These are phyloP conservation scores for Callospermophilus lateralis DNA, from an alignment of 2,113 vertebrate genomes.

Conservation along the genomic window DNA sequence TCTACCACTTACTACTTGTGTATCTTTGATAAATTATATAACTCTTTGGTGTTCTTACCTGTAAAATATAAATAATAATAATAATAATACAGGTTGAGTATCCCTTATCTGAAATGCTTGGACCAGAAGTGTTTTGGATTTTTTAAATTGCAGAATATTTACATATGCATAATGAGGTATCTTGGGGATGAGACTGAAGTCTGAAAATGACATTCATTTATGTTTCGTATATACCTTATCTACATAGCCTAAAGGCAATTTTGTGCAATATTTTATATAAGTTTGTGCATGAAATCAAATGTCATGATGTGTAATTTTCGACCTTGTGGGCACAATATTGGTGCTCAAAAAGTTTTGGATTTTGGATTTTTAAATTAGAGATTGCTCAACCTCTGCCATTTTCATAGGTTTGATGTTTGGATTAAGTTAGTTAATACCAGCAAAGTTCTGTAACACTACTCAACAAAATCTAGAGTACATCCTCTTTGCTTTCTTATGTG, in stretches of 20 bases:
- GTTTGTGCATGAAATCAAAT: background rate
- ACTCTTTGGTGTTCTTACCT: background rate
- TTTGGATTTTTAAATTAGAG: background rate
- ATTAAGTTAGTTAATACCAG: background rate
- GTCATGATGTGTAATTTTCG: background rate
- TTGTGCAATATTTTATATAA: background rate
- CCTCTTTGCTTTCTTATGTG: conserved; percentile 26
- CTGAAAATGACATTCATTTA: background rate
- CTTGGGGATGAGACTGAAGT: background rate
- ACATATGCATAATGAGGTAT: background rate
- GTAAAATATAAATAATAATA: conserved; percentile 3
- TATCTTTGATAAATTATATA: conserved; percentile 14
- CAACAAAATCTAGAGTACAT: background rate
- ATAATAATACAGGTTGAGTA: background rate
- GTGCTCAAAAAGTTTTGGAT: background rate
- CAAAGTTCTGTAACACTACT: background rate
- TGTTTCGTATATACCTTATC: background rate
- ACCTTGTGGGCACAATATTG: background rate
- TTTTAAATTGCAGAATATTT: background rate
- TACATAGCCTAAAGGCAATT: background rate
- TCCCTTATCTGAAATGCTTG: background rate
- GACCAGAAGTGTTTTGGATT: background rate
- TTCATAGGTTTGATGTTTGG: background rate
- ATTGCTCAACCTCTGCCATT: background rate
- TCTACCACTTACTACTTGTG: background rate